phyloP scores from a whole-genome alignment of 2,797 vertebrate species.

The Siniperca undulata region DNA sequence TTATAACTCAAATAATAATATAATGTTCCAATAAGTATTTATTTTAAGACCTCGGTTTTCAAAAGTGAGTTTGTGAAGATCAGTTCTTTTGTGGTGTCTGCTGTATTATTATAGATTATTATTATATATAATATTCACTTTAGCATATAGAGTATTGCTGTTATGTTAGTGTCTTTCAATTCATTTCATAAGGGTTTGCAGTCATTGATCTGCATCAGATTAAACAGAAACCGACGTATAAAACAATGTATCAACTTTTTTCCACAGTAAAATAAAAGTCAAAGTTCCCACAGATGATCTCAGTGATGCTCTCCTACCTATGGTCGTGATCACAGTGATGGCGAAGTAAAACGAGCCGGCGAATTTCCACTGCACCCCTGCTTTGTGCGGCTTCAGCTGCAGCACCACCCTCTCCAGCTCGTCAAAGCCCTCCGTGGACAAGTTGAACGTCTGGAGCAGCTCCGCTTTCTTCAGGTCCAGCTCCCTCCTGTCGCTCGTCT shows the following conservation, averaged over 20 bases:
- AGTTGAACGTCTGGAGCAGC: conserved; percentile 89
- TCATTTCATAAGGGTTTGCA: neutral
- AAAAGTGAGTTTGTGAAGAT: neutral
- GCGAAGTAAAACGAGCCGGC: conserved; percentile 97
- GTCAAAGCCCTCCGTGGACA: conserved; percentile 85
- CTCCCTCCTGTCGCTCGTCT: conserved; percentile 84
- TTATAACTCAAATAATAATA: neutral
- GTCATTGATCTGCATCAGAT: neutral
- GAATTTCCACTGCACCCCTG: conserved; percentile 95
- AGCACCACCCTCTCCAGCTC: conserved; percentile 91
- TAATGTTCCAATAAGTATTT: neutral
- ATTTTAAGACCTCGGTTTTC: neutral
- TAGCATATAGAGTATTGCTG: neutral
- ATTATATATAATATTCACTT: neutral
- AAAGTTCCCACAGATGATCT: conserved; percentile 5
- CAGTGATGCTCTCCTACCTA: conserved; percentile 85
- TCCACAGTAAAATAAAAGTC: neutral
- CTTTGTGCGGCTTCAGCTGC: conserved; percentile 94
- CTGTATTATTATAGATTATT: neutral
- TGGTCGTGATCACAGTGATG: conserved; percentile 97
- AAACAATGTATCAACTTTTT: conserved; percentile 17
- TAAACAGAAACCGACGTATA: neutral
- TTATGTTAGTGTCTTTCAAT: neutral
- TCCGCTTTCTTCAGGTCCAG: conserved; percentile 83
- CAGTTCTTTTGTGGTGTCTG: neutral